Conservation (phyloP, 2,888 invertebrate genomes). For the Notodonta dromedarius region DNA sequence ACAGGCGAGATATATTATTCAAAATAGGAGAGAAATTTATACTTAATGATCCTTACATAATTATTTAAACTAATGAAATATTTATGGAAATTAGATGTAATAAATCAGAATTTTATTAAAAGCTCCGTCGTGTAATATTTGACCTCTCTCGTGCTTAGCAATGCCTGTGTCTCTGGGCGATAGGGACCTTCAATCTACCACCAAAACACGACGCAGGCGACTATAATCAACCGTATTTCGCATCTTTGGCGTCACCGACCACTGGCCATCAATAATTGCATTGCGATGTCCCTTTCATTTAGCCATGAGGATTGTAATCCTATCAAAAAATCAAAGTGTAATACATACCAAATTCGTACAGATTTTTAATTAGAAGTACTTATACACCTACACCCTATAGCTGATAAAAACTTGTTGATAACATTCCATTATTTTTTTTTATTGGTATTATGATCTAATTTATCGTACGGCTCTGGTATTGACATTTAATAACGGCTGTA, state of each 20-base stretch:
- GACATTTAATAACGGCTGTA: too few relatives aligned
- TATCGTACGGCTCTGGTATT: too few relatives aligned
- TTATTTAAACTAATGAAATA: neutral
- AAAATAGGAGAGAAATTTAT: too few relatives aligned
- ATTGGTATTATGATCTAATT: too few relatives aligned
- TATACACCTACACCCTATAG: neutral
- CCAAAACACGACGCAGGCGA: neutral
- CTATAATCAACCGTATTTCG: neutral
- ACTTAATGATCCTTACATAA: too few relatives aligned
- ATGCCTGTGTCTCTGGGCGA: neutral
- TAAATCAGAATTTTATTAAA: neutral
- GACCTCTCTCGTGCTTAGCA: neutral
- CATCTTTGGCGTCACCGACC: neutral
- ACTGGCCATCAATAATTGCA: neutral
- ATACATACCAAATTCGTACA: neutral
- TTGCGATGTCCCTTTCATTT: neutral
- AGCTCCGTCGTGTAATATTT: neutral
- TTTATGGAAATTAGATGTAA: neutral
- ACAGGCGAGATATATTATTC: too few relatives aligned
- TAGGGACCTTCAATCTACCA: neutral
- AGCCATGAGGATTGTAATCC: neutral
- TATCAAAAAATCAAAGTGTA: neutral
- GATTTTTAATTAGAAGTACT: neutral
- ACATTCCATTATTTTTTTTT: neutral
- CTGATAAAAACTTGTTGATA: neutral